phyloP scores from a whole-genome alignment of 2,888 invertebrate species.

The Myopa testacea region DNA sequence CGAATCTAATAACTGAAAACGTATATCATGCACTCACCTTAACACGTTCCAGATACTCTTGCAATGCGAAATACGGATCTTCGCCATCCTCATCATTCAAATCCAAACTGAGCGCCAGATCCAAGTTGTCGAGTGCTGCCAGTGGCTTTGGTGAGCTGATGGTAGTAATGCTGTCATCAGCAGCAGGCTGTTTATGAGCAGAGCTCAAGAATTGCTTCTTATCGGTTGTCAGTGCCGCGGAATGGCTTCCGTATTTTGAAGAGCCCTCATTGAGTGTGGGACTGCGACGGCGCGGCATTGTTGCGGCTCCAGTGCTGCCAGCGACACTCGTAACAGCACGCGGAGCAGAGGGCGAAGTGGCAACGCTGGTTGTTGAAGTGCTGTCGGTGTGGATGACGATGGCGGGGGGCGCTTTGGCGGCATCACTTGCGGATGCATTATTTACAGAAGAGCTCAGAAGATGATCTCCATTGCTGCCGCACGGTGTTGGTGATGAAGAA shows the following conservation, averaged over 20 bases:
- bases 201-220: slow-evolving; percentile 60
- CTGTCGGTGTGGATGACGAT: not conserved
- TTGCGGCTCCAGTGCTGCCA: slow-evolving; percentile 60
- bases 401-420: slow-evolving; percentile 44
- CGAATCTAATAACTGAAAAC: too few relatives aligned
- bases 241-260: slow-evolving; percentile 47
- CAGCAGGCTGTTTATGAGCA: slow-evolving; percentile 54
- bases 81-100: slow-evolving; percentile 57
- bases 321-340: not conserved
- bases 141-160: slow-evolving; percentile 46
- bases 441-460: not conserved
- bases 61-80: slow-evolving; percentile 65
- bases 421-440: slow-evolving; percentile 35
- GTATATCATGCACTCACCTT: slow-evolving; percentile 58
- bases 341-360: not conserved
- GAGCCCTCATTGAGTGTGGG: slow-evolving; percentile 40
- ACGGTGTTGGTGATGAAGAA: slow-evolving; percentile 42
- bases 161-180: slow-evolving; percentile 37
- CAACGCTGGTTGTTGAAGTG: slow-evolving; percentile 5
- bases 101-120: slow-evolving; percentile 60
- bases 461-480: slow-evolving; percentile 14
- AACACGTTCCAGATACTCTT: slow-evolving; percentile 67
- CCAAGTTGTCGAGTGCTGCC: slow-evolving; percentile 62
- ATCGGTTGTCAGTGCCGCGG: slow-evolving; percentile 53
- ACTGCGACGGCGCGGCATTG: slow-evolving; percentile 60